Conservation (phyloP, 2,888 invertebrate genomes). For the Nephrotoma guestfalica region DNA sequence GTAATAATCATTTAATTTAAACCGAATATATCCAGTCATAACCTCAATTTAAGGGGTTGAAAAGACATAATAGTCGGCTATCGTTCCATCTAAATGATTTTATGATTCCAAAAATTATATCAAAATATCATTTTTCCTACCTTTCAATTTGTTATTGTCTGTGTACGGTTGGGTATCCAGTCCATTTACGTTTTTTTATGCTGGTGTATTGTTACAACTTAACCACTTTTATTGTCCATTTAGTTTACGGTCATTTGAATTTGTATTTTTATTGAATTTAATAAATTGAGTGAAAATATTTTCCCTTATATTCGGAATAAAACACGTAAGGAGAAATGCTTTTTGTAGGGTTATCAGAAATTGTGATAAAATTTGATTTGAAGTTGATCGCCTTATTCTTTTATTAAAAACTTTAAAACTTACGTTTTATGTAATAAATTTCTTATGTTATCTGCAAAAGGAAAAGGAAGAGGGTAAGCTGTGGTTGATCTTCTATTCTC, state of each 20-base stretch:
- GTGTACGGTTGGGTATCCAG: neutral
- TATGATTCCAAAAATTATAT: neutral
- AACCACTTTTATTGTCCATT: neutral
- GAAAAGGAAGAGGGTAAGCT: no score
- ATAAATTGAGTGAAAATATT: neutral
- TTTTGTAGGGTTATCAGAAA: neutral
- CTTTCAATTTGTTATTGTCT: neutral
- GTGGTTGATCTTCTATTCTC: no score
- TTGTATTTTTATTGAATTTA: neutral
- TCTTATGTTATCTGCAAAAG: no score
- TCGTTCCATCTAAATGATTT: neutral
- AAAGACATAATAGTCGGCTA: neutral
- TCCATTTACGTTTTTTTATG: neutral
- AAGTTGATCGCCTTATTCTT: no score
- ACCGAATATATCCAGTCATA: neutral
- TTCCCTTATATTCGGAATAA: neutral
- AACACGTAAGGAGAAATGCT: neutral
- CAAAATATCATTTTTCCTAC: neutral
- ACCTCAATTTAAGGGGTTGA: neutral
- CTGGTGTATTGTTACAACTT: neutral
- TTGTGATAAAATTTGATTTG: neutral
- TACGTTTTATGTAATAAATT: no score
- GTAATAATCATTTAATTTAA: neutral
- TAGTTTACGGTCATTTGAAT: neutral
- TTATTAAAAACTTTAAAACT: no score